Conservation (phyloP, 2,113 vertebrate genomes). For the Mus spicilegus region DNA sequence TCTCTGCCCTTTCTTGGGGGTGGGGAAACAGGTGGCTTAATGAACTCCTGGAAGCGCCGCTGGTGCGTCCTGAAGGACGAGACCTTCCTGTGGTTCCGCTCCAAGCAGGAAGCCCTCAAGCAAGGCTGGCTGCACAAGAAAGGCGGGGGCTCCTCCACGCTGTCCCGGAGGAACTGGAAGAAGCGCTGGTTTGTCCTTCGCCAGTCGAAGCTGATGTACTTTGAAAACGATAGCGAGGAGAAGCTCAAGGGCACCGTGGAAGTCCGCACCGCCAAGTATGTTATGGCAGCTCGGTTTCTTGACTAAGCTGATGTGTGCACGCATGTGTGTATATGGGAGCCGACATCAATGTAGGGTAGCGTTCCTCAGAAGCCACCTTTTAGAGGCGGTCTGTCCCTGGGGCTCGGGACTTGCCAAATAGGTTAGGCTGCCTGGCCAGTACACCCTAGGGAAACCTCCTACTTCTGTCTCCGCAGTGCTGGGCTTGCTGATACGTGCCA, state of each 20-base stretch:
- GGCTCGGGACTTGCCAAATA: not conserved
- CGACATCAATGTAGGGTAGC: not conserved
- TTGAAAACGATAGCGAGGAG: constrained; percentile 97
- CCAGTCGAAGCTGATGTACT: constrained; percentile 97
- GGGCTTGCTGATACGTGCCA: not conserved
- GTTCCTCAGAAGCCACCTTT: not conserved
- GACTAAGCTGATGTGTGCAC: not conserved
- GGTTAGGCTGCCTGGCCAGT: not conserved
- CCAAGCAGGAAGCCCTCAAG: constrained; percentile 98
- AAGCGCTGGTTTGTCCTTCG: constrained; percentile 98
- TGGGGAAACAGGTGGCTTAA: constrained; percentile 91
- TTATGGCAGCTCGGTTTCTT: not conserved
- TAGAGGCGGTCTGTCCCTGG: not conserved
- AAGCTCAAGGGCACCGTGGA: constrained; percentile 96
- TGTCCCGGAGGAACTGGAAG: constrained; percentile 98
- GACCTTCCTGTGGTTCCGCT: constrained; percentile 98
- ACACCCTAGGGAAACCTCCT: not conserved
- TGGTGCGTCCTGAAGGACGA: constrained; percentile 99
- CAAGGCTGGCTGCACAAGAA: constrained; percentile 99
- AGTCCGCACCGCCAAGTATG: constrained; percentile 94
- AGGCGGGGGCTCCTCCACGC: constrained; percentile 95
- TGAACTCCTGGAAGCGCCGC: constrained; percentile 97
- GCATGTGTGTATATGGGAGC: not conserved
- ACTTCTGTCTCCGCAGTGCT: not conserved
- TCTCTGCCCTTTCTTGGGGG: not conserved